Conservation (phyloP, 2,113 vertebrate genomes). For the Oncorhynchus gorbuscha region DNA sequence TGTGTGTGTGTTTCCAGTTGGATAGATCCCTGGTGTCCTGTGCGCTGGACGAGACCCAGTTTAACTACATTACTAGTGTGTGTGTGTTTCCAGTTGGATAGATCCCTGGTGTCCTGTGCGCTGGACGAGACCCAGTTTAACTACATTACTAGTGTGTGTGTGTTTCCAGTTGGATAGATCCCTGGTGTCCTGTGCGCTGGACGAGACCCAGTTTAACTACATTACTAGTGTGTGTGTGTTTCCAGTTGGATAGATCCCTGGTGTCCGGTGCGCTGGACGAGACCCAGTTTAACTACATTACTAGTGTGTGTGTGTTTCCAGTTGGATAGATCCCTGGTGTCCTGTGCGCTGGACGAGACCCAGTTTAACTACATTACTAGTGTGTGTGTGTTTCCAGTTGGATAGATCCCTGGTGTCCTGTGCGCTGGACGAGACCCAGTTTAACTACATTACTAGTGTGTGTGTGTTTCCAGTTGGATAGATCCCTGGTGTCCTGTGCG, state of each 20-base stretch:
- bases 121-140: slow-evolving; percentile 79
- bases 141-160: not conserved
- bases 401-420: slow-evolving; percentile 41
- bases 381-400: slow-evolving; percentile 52
- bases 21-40: slow-evolving; percentile 41
- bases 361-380: slow-evolving; percentile 65
- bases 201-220: slow-evolving; percentile 79
- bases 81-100: slow-evolving; percentile 61
- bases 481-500: slow-evolving; percentile 17
- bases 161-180: slow-evolving; percentile 60
- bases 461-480: slow-evolving; percentile 61
- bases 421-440: slow-evolving; percentile 74
- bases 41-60: slow-evolving; percentile 74
- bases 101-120: slow-evolving; percentile 17
- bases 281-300: slow-evolving; percentile 73
- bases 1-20: slow-evolving; percentile 52
- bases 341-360: slow-evolving; percentile 68
- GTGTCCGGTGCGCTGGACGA: slow-evolving; percentile 58
- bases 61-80: slow-evolving; percentile 36
- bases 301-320: slow-evolving; percentile 43
- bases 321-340: slow-evolving; percentile 48
- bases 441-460: slow-evolving; percentile 36
- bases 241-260: slow-evolving; percentile 59
- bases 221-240: slow-evolving; percentile 10
- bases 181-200: slow-evolving; percentile 38